Conservation (phyloP, 2,797 vertebrate species). For the Parauchenoglanis ngamensis region DNA sequence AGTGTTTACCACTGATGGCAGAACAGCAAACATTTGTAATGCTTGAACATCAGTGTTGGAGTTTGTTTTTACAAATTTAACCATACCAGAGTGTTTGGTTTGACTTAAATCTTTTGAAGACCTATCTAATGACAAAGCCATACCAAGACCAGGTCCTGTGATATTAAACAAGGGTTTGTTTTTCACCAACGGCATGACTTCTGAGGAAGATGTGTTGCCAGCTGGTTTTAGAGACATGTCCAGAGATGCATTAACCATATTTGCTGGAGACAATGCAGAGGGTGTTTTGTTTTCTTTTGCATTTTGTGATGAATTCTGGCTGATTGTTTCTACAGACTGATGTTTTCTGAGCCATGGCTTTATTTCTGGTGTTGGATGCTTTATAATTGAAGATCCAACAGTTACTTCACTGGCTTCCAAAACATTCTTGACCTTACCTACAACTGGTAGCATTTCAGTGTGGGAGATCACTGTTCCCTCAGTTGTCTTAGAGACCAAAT, state of each 20-base stretch:
- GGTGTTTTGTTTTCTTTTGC: background rate
- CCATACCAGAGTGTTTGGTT: conserved; percentile 55
- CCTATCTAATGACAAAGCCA: conserved; percentile 25
- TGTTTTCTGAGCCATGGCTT: background rate
- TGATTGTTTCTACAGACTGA: conserved; percentile 12
- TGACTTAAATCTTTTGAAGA: conserved; percentile 28
- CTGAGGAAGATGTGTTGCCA: conserved; percentile 1
- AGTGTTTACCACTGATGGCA: conserved; percentile 69
- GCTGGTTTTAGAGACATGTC: conserved; percentile 68
- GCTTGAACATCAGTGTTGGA: conserved; percentile 53
- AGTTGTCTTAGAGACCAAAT: background rate
- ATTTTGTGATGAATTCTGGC: background rate
- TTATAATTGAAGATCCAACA: background rate
- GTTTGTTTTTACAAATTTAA: conserved; percentile 50
- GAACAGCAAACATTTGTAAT: conserved; percentile 58
- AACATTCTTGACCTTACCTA: background rate
- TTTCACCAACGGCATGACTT: conserved; percentile 14
- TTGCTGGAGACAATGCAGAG: conserved; percentile 57
- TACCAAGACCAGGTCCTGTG: background rate
- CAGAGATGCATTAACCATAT: conserved; percentile 60
- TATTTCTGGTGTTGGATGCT: background rate
- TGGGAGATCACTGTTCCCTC: background rate
- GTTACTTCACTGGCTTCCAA: background rate
- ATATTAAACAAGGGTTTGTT: conserved; percentile 17
- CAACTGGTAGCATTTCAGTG: background rate